Evolutionary conservation across 1,140 invertebrate genomes (phyloP).

Genomic region (Eciton burchellii): DNA sequence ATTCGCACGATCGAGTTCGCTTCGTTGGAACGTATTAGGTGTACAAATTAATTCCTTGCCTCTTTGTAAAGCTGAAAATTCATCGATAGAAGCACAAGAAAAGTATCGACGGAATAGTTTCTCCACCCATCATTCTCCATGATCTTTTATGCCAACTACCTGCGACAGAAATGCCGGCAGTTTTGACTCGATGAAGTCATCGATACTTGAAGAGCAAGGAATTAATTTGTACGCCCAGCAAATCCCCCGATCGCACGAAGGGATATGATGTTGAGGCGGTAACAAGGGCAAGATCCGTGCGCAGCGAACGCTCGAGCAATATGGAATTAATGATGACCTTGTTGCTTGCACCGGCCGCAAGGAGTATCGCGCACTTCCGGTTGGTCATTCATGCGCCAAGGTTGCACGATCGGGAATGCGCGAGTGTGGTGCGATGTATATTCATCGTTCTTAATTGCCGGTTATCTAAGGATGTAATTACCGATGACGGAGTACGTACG

Average conservation of each 20-base stretch:
- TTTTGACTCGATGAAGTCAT: too few relatives aligned
- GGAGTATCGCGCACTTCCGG: conserved; percentile 77
- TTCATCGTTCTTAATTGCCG: conserved; percentile 75
- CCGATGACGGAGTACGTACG: conserved; percentile 6
- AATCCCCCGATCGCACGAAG: not conserved
- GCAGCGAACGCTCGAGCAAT: conserved; percentile 4
- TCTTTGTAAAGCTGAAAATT: too few relatives aligned
- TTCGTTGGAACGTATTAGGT: not conserved
- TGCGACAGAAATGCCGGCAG: too few relatives aligned
- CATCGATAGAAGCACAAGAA: too few relatives aligned
- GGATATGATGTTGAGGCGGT: not conserved
- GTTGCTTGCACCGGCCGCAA: conserved; percentile 67
- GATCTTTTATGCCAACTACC: too few relatives aligned
- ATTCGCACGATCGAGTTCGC: not conserved
- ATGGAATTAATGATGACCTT: conserved; percentile 68
- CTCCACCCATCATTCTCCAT: too few relatives aligned
- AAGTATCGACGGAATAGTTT: too few relatives aligned
- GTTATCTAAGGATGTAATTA: conserved; percentile 71
- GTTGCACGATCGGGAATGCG: conserved; percentile 50
- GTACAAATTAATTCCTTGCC: too few relatives aligned
- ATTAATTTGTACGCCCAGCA: too few relatives aligned
- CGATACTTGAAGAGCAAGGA: too few relatives aligned
- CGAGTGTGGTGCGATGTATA: not conserved
- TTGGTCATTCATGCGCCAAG: conserved; percentile 64
- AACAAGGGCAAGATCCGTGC: not conserved